A percentile compares a stretch with the other conserved stretches of the same genome.
phyloP scores from a whole-genome alignment of 2,888 invertebrate genomes.

The Morpho deidamia region DNA sequence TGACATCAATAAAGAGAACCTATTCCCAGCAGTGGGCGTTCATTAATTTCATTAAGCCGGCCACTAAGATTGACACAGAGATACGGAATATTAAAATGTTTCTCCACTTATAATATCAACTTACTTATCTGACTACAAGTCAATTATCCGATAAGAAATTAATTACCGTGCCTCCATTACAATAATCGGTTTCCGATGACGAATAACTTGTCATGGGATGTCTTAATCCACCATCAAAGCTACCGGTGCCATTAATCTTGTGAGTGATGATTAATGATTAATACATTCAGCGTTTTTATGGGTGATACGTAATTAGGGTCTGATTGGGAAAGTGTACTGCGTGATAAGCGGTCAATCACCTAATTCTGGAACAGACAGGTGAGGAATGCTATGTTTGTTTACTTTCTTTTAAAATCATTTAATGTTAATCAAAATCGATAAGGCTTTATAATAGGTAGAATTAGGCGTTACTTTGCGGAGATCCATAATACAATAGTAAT shows the following conservation, averaged over 20 bases:
- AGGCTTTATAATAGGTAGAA: too few species aligned
- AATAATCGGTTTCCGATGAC: neutral
- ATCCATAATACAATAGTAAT: too few species aligned
- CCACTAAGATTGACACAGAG: too few species aligned
- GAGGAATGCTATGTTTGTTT: too few species aligned
- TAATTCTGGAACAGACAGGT: too few species aligned
- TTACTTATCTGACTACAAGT: neutral
- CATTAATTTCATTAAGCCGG: too few species aligned
- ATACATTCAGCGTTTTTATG: constrained; percentile 11
- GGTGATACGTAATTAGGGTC: constrained; percentile 11
- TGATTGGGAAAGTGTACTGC: neutral
- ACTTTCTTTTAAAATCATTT: too few species aligned
- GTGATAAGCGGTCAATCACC: neutral
- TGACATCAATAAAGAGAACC: too few species aligned
- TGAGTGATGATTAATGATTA: constrained; percentile 15
- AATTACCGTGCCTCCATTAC: neutral
- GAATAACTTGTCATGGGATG: neutral
- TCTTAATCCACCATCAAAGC: constrained; percentile 15
- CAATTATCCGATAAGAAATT: neutral
- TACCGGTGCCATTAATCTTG: constrained; percentile 15
- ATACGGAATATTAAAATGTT: too few species aligned
- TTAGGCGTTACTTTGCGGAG: too few species aligned
- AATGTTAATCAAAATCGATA: too few species aligned
- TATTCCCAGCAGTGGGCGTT: too few species aligned
- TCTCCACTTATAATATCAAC: neutral